A percentile compares a stretch with the other conserved stretches of the same genome.
Evolutionary conservation across 2,113 vertebrate genomes (phyloP).

Genomic region (Ascaphus truei): DNA sequence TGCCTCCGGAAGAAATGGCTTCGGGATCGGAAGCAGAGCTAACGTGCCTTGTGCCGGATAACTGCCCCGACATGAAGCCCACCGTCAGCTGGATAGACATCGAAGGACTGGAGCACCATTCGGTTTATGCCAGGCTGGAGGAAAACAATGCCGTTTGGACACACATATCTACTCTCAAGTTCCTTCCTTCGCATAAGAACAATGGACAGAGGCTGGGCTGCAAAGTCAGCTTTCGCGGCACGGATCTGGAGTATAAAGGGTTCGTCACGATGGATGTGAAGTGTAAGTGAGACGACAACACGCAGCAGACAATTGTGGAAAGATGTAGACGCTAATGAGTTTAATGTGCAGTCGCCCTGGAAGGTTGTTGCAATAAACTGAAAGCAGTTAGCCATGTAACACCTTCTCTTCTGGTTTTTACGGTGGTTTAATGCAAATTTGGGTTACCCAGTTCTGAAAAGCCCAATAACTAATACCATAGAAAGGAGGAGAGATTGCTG

Average conservation of each 20-base stretch:
- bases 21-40: slow-evolving; percentile 73
- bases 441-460: too few species aligned
- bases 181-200: slow-evolving; percentile 74
- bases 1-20: slow-evolving; percentile 75
- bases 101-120: slow-evolving; percentile 71
- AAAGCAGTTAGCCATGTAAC: too few species aligned
- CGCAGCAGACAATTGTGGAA: neutral
- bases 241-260: slow-evolving; percentile 73
- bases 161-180: slow-evolving; percentile 72
- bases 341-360: too few species aligned
- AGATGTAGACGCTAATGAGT: too few species aligned
- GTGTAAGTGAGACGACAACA: slow-evolving; percentile 74
- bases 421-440: too few species aligned
- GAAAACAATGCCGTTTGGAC: slow-evolving; percentile 78
- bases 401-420: too few species aligned
- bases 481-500: too few species aligned
- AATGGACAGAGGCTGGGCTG: slow-evolving; percentile 80
- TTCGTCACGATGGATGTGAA: slow-evolving; percentile 77
- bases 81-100: slow-evolving; percentile 82
- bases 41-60: slow-evolving; percentile 81
- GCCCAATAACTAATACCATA: too few species aligned
- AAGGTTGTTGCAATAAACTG: too few species aligned
- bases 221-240: slow-evolving; percentile 77
- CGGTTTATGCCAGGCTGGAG: slow-evolving; percentile 62
- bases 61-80: slow-evolving; percentile 80